Evolutionary conservation across 1,140 invertebrate species (phyloP), one percentile per base, ranked within the genome.

Genomic region (Drosophila takahashii): DNA sequence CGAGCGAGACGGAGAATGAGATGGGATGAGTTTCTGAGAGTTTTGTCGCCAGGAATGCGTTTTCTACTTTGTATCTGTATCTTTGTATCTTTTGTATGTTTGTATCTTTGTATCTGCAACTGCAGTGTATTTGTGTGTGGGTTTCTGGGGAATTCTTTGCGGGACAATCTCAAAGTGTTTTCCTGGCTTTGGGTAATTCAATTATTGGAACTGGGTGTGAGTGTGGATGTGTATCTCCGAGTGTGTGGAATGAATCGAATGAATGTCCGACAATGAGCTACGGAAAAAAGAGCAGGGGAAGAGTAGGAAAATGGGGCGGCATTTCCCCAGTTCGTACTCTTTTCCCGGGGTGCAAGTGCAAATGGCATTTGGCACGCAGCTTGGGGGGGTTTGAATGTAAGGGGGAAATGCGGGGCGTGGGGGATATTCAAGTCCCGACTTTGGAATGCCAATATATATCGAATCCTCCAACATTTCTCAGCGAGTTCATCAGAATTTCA

Each of bases 311-410:
- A 44, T 22, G 34, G 29, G 29, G 27, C 5, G 11, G 48, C 52
- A 47, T 36, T 45, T 61, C 45, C 41, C 65, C 66, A 9, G 47
- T 51, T 64, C 44, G 29, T 60, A 22, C 53, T 47, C 53, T 47
- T 41, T 59, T 66, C 52, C 53, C 26, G 59, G 45, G 61, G 32
- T 72, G 50, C 59, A 81, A 64, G 79, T 81, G 73, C 73, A 81
- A 81, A 51, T 72, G 29, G 42, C 66, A 62, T 58, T 77, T 79
- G 77, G 59, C 73, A 61, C 73, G 79, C 79, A 73, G 60, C 77
- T 65, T 34, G 60, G 29, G n/a, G n/a, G 15, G 44, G n/a, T 7
- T 4, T n/a, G 22, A 22, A 3, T 22, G n/a, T n/a, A n/a, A 22
- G 22, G 22, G 3, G 22, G 22, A 18, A 15, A 9, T 15, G 15